Conservation (phyloP, 1,140 invertebrate genomes). For the Melanaphis sacchari region DNA sequence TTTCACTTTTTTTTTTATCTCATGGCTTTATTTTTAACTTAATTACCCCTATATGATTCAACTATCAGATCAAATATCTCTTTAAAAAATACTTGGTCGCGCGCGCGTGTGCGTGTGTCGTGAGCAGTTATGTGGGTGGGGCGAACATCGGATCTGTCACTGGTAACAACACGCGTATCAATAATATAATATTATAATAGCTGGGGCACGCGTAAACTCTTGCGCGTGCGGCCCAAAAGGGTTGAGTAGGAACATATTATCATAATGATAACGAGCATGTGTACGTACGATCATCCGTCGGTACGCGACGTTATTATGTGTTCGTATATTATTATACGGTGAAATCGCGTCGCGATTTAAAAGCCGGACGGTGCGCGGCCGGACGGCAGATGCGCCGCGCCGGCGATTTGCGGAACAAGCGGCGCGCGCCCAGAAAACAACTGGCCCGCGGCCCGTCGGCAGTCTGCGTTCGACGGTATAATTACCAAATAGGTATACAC, state of each 20-base stretch:
- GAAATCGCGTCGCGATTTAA: not conserved
- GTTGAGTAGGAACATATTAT: not conserved
- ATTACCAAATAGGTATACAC: not conserved
- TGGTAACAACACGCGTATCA: not conserved
- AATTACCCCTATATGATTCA: not conserved
- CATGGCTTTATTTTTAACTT: too few relatives aligned
- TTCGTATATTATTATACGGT: too few relatives aligned
- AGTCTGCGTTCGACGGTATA: not conserved
- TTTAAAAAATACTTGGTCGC: not conserved
- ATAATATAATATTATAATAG: constrained; percentile 14
- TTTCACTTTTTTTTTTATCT: too few relatives aligned
- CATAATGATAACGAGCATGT: not conserved
- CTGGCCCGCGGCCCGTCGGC: not conserved
- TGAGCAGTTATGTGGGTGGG: too few relatives aligned
- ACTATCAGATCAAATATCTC: not conserved
- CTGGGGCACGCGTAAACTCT: not conserved
- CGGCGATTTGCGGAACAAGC: not conserved
- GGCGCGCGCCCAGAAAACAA: constrained; percentile 17
- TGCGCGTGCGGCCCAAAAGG: not conserved
- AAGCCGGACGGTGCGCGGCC: not conserved
- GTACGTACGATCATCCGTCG: not conserved
- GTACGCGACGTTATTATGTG: not conserved
- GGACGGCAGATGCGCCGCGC: not conserved
- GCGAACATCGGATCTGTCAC: not conserved
- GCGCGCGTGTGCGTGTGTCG: too few relatives aligned